phyloP scores from a whole-genome alignment of 2,888 invertebrate species.

The Cheilosia impressa region DNA sequence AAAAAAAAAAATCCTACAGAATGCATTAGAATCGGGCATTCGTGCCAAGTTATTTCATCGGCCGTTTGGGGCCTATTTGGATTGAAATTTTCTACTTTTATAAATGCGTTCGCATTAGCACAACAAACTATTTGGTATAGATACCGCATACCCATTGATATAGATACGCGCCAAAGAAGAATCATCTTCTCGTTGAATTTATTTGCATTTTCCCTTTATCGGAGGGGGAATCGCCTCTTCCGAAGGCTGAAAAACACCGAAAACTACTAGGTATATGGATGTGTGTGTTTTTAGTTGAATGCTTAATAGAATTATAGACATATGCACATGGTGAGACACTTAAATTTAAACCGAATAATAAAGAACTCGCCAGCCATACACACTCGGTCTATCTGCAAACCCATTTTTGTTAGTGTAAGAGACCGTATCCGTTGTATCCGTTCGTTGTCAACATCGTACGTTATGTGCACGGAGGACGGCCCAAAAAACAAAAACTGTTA shows the following conservation, averaged over 20 bases:
- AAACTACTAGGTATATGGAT: slow-evolving; percentile 49
- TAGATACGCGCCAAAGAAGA: slow-evolving; percentile 42
- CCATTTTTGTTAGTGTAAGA: slow-evolving; percentile 28
- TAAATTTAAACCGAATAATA: slow-evolving; percentile 61
- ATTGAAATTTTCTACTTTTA: slow-evolving; percentile 76
- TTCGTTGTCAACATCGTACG: slow-evolving; percentile 58
- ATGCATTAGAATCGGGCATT: slow-evolving; percentile 73
- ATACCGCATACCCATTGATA: slow-evolving; percentile 47
- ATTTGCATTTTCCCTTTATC: slow-evolving; percentile 33
- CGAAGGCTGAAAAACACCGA: slow-evolving; percentile 54
- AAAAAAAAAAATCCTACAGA: slow-evolving; percentile 64
- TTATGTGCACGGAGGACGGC: slow-evolving; percentile 54
- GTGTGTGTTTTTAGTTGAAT: slow-evolving; percentile 26
- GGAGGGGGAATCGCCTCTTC: slow-evolving; percentile 49
- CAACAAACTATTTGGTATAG: slow-evolving; percentile 39
- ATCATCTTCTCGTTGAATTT: slow-evolving; percentile 40
- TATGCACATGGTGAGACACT: slow-evolving; percentile 67
- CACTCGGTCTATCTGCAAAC: slow-evolving; percentile 37
- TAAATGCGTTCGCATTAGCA: slow-evolving; percentile 70
- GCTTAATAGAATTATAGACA: slow-evolving; percentile 72
- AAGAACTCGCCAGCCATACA: slow-evolving; percentile 7
- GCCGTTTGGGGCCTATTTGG: slow-evolving; percentile 77
- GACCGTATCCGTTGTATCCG: slow-evolving; percentile 58
- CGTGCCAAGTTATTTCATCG: slow-evolving; percentile 76
- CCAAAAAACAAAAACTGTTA: slow-evolving; percentile 44